A percentile compares a stretch with the other conserved stretches of the same genome.
These are phyloP conservation scores for Echeneis naucrates DNA, from an alignment of 2,797 vertebrate species.

Conservation along the genomic window DNA sequence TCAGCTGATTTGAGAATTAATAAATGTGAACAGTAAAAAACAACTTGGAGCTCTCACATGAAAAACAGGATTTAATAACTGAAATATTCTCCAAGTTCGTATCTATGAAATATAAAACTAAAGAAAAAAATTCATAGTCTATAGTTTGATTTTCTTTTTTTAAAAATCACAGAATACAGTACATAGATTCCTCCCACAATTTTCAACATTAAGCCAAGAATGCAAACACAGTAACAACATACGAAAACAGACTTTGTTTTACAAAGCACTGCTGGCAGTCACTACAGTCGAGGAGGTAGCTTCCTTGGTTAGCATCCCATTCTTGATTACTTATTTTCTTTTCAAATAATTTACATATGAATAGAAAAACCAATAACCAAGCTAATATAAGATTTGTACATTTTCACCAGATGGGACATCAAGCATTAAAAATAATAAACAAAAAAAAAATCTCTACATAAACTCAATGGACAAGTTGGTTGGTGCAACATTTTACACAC, in stretches of 20 bases:
- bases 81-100: slow-evolving; percentile 57
- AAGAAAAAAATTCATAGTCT: slow-evolving; percentile 71
- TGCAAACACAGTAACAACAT: slow-evolving; percentile 48
- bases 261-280: slow-evolving; percentile 92
- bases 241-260: slow-evolving; percentile 80
- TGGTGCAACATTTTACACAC: slow-evolving; percentile 53
- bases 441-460: too few relatives aligned
- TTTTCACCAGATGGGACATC: slow-evolving; percentile 89
- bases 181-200: slow-evolving; percentile 92
- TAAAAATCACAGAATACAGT: slow-evolving; percentile 91
- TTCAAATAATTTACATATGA: slow-evolving; percentile 93
- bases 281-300: slow-evolving; percentile 97
- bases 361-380: slow-evolving; percentile 50
- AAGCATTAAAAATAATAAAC: slow-evolving; percentile 63
- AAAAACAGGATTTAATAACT: slow-evolving; percentile 61
- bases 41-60: slow-evolving; percentile 43
- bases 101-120: slow-evolving; percentile 66
- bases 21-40: slow-evolving; percentile 61
- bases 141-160: slow-evolving; percentile 88
- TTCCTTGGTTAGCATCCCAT: slow-evolving; percentile 95
- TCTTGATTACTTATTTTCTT: slow-evolving; percentile 81
- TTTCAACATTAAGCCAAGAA: slow-evolving; percentile 87
- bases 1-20: neutral
- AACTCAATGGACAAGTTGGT: slow-evolving; percentile 63
- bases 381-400: slow-evolving; percentile 83